phyloP scores from a whole-genome alignment of 2,888 invertebrate species.

The Seladonia tumulorum region DNA sequence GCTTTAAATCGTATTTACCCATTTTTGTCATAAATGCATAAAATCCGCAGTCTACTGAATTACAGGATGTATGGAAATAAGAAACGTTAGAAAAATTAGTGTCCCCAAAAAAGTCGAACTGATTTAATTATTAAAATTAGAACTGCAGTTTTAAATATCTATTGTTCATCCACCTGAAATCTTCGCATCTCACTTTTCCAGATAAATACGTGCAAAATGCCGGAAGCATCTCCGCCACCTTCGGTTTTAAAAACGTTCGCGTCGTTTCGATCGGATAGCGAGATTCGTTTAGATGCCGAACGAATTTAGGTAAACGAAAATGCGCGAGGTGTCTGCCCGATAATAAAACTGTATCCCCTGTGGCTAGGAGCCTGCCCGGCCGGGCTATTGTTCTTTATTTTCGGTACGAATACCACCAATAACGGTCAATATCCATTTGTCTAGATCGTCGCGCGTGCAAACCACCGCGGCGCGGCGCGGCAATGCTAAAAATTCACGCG shows the following conservation, averaged over 20 bases:
- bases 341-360: conserved; percentile 30
- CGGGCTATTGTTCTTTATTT: conserved; percentile 30
- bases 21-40: too few relatives aligned
- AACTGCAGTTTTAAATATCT: too few relatives aligned
- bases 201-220: neutral
- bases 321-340: neutral
- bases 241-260: neutral
- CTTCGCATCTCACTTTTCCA: too few relatives aligned
- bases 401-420: conserved; percentile 22
- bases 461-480: neutral
- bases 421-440: conserved; percentile 32
- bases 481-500: neutral
- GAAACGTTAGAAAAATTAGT: too few relatives aligned
- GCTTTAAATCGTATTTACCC: too few relatives aligned
- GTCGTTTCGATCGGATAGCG: neutral
- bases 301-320: conserved; percentile 9
- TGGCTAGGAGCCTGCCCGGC: neutral
- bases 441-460: neutral
- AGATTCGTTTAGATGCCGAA: neutral
- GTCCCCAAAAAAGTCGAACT: too few relatives aligned
- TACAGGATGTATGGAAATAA: neutral
- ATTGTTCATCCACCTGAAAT: too few relatives aligned
- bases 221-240: neutral
- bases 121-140: too few relatives aligned
- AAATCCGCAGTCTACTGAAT: too few relatives aligned